Evolutionary conservation across 64 coral and sea anemone genomes (phyloP).

Genomic region (Montipora capricornis): DNA sequence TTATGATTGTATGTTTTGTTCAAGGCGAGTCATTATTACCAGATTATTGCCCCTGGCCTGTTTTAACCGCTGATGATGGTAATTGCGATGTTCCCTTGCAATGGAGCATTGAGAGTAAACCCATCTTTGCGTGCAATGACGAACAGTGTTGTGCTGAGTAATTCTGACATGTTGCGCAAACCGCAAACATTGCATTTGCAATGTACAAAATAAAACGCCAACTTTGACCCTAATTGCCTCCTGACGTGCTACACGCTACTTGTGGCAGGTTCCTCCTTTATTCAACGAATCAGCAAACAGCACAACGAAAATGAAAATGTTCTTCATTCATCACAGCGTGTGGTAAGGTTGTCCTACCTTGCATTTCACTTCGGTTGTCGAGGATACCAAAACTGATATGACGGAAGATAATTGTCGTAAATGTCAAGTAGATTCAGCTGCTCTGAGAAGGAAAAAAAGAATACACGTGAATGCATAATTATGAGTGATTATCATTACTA

Average conservation of each 20-base stretch:
- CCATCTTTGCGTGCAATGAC: slow-evolving; percentile 45
- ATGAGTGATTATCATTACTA: slow-evolving; percentile 2
- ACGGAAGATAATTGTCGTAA: slow-evolving; percentile 17
- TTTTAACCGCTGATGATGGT: slow-evolving; percentile 14
- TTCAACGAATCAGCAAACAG: background rate
- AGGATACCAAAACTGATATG: slow-evolving; percentile 3
- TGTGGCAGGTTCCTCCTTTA: background rate
- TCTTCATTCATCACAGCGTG: background rate
- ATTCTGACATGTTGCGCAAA: slow-evolving; percentile 21
- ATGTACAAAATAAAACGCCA: background rate
- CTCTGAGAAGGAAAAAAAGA: background rate
- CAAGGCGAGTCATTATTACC: slow-evolving; percentile 4
- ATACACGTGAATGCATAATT: slow-evolving; percentile 29
- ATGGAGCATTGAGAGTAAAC: background rate
- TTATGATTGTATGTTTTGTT: slow-evolving; percentile 24
- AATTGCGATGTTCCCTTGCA: background rate
- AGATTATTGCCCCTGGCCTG: background rate
- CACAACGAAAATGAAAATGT: slow-evolving; percentile 2
- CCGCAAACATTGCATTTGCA: slow-evolving; percentile 36
- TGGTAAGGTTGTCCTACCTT: background rate
- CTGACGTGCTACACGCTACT: no score
- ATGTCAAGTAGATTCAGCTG: slow-evolving; percentile 60
- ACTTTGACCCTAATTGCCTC: background rate
- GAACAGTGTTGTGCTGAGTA: slow-evolving; percentile 46
- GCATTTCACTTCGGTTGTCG: background rate